Base-by-base conservation (phyloP, 2,113 vertebrate species). In the Pelobates fuscus region DNA sequence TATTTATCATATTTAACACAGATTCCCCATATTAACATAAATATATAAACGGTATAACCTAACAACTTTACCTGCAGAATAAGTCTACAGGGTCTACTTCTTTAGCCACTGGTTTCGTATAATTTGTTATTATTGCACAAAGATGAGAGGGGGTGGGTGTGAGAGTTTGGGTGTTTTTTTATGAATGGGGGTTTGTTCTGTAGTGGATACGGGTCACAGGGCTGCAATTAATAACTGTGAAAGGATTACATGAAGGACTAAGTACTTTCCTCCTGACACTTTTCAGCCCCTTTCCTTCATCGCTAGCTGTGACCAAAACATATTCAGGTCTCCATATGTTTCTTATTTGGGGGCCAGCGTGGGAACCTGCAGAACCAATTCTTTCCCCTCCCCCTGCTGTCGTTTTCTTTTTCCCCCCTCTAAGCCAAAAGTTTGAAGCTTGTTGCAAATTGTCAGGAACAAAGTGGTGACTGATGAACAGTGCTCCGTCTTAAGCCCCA, bases 311-410 rank as follows among this genome's bases (percentile, higher is more conserved):
- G 81, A 70, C 76, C 73, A 87, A 84, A 82, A 87, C 83, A 85
- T 84, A 72, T 77, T 84, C 82, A 82, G 79, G 80, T 79, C 73
- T 82, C 37, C 89, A 92, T 82, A 64, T 90, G 89, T 85, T 92
- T 90, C 79, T 79, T 85, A 85, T 92, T 90, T 87, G 78, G 63
- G 80, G 81, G 55, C 52, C 60, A 73, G 79, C 65, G 73, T 70
- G 78, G 81, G 79, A 80, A 85, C 61, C 75, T 84, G 83, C 78
- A 12, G 8, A 89, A 78, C 70, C 20, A 41, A 78, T 84, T 80
- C 77, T 79, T 80, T 78, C 76, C 66, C 69, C 77, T 77, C 73
- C 73, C 73, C 65, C 80, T 80, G 24, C 59, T 71, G 77, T 73
- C 54, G 78, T 84, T 86, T 88, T 81, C 80, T 86, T 80, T 84